Conservation (phyloP, 2,888 invertebrate species). For the Antitype chi region DNA sequence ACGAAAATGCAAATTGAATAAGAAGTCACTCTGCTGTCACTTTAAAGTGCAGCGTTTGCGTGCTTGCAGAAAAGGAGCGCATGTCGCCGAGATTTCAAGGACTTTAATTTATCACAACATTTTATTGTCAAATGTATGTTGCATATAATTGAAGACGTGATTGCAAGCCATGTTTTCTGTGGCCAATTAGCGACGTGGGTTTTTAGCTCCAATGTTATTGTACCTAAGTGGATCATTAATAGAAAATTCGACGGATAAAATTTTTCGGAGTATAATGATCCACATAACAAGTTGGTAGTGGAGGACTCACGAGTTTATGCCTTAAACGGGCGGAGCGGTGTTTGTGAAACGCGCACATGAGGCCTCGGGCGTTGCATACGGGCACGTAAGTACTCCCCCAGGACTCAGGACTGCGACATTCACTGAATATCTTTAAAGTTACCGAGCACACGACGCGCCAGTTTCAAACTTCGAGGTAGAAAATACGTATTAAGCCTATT, state of each 20-base stretch:
- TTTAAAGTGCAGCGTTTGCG: constrained; percentile 43
- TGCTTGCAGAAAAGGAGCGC: constrained; percentile 6
- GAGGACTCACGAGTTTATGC: constrained; percentile 57
- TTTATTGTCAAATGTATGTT: not conserved
- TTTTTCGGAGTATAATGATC: constrained; percentile 60
- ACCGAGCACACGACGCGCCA: constrained; percentile 65
- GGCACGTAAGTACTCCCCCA: constrained; percentile 80
- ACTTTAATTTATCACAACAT: not conserved
- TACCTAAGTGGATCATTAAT: constrained; percentile 30
- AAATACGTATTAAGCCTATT: constrained; percentile 52
- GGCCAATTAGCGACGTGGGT: constrained; percentile 5
- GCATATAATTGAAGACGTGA: constrained; percentile 12
- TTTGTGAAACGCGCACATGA: constrained; percentile 53
- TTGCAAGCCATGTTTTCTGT: constrained; percentile 9
- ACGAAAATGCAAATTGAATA: constrained; percentile 77
- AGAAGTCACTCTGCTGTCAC: constrained; percentile 57
- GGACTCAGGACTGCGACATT: constrained; percentile 75
- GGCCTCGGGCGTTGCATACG: constrained; percentile 73
- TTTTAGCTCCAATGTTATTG: constrained; percentile 16
- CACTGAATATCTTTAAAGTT: constrained; percentile 78
- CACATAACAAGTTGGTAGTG: constrained; percentile 48
- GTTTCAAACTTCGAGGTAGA: constrained; percentile 56
- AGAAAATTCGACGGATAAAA: constrained; percentile 45
- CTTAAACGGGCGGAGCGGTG: constrained; percentile 54
- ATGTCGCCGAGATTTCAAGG: not conserved